Evolutionary conservation across 1,140 invertebrate genomes (phyloP).

Genomic region (Drosophila equinoxialis): DNA sequence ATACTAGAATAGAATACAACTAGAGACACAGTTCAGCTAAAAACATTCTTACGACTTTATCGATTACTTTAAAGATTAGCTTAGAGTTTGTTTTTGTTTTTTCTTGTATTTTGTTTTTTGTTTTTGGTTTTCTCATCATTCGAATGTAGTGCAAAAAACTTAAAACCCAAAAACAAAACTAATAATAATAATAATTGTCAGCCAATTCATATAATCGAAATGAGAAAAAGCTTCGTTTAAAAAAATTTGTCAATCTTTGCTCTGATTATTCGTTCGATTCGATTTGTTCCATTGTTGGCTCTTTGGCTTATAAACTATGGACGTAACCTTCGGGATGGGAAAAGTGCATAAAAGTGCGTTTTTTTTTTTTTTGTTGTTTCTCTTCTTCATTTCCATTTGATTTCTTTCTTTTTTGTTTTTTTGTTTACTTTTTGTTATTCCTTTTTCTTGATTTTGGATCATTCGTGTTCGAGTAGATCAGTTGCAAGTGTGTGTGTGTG

Average conservation of each 20-base stretch:
- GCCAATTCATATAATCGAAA: conserved; percentile 3
- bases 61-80: conserved; percentile 60
- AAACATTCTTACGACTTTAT: conserved; percentile 73
- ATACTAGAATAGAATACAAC: conserved; percentile 71
- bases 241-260: conserved; percentile 49
- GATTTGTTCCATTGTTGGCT: conserved; percentile 66
- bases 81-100: conserved; percentile 35
- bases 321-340: conserved; percentile 81
- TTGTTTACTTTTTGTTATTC: neutral
- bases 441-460: neutral
- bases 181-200: neutral
- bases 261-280: conserved; percentile 35
- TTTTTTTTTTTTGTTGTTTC: conserved; percentile 55
- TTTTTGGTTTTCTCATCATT: neutral
- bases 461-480: neutral
- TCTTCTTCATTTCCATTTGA: conserved; percentile 30
- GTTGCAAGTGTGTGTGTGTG: neutral
- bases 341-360: conserved; percentile 76
- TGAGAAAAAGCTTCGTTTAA: conserved; percentile 13
- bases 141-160: conserved; percentile 47
- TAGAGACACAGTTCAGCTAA: conserved; percentile 75
- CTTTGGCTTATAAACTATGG: conserved; percentile 82
- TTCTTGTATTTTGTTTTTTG: conserved; percentile 16
- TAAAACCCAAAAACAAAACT: neutral
- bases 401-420: neutral